Evolutionary conservation across 2,113 vertebrate species (phyloP), one percentile per base, ranked within the genome.

Genomic region (Oryzias woworae): DNA sequence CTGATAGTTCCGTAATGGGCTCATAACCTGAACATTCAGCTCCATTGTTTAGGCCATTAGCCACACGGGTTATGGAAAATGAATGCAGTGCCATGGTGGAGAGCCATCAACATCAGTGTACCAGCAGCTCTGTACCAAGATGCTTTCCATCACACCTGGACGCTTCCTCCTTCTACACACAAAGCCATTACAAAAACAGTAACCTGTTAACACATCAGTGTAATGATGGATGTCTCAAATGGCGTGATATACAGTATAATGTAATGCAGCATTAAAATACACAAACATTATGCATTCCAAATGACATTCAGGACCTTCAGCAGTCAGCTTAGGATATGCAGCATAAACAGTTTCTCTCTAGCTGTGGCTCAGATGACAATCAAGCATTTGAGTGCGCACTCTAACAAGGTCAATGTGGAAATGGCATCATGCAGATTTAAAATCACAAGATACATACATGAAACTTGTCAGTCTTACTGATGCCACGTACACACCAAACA

Each of bases 11-110:
- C 66, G 64, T 89, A 83, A 89, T 84, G 78, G 83, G 46, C 53
- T 71, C 85, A 80, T 87, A 83, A 86, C 82, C 52, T 53, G 62
- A 83, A 85, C 86, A 83, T 88, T 82, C 45, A 41, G 58, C 72
- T 62, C 66, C 71, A 80, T 82, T 87, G 84, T 87, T 78, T 84
- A 81, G 22, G 42, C 83, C 77, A 85, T 88, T 87, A 88, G 84
- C 85, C 85, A 82, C 76, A 73, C 72, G 2, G 73, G 69, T 79
- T 84, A 85, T 77, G 75, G 80, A 69, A 85, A 86, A 82, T 83
- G 65, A 85, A 72, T 66, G 72, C 74, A 17, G 62, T 45, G 76
- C 70, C 73, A 52, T 61, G 71, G 76, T 83, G 84, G 80, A 80
- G 83, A 88, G 82, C 78, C 80, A 82, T 81, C 75, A 84, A 70